These are phyloP conservation scores for Muntiacus reevesi DNA, from an alignment of 2,113 vertebrate species.

Conservation along the genomic window DNA sequence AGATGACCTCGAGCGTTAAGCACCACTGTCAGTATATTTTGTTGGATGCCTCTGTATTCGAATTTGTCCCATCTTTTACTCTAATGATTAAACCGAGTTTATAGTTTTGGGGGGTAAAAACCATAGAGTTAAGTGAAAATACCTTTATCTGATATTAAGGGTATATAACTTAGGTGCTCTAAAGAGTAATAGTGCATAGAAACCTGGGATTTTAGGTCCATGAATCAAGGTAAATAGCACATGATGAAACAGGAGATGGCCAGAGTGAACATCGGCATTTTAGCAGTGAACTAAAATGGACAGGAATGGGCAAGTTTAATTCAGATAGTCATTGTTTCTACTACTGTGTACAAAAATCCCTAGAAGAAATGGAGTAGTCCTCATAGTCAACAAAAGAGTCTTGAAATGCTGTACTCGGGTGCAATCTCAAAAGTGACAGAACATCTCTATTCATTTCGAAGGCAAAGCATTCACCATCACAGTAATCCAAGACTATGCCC, in stretches of 20 bases:
- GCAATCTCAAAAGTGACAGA: not conserved
- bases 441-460: not conserved
- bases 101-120: not conserved
- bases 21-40: not conserved
- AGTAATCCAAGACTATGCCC: not conserved
- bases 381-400: not conserved
- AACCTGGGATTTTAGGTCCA: not conserved
- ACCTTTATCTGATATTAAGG: not conserved
- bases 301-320: not conserved
- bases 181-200: not conserved
- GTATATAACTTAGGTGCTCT: not conserved
- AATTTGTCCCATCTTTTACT: not conserved
- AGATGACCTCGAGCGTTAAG: not conserved
- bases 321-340: not conserved
- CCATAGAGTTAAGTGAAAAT: not conserved
- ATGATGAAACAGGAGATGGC: not conserved
- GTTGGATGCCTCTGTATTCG: not conserved
- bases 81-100: not conserved
- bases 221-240: not conserved
- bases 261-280: not conserved
- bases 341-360: not conserved
- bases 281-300: not conserved
- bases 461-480: not conserved
- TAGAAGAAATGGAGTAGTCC: not conserved
- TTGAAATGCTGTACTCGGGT: rapidly evolving